Base-by-base conservation (phyloP, 2,797 vertebrate genomes). In the Valencia hispanica region DNA sequence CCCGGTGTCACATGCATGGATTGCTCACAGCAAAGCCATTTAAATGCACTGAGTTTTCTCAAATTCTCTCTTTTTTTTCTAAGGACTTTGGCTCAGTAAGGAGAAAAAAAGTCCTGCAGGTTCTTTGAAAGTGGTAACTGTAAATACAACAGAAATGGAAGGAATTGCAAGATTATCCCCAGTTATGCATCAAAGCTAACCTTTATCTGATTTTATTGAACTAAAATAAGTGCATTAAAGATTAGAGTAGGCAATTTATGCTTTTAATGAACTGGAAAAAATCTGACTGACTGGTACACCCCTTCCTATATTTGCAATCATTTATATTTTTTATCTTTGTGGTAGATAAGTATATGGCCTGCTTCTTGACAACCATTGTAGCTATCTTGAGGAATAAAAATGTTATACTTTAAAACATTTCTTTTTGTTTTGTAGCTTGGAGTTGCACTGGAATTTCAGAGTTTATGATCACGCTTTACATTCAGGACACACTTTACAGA, bases 361-460 rank as follows among this genome's bases (percentile, higher is more conserved):
- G 47, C 27, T 71, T 73, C 79, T 59, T 34, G 70, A 55, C 25
- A 41, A 34, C 4, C 1, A 25, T 20, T 32, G 34, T 75, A 69
- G 77, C 47, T 43, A 50, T 41, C 66, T 89, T 89, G 77, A 69
- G 57, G 87, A 89, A 55, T 43, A 70, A 5, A 20, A 14, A 27
- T 34, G 5, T 5, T 45, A 71, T 1, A 32, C 30, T 34, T 66
- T 66, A 1, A 75, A 17, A 1, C 0, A 9, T 74, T 70, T 71
- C 0, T 72, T 1, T 59, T 68, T 36, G n/a, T 51, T 59, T n/a
- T 27, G 18, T 15, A 59, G 30, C 22, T 32, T 32, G 4, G 20
- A 25, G 20, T 11, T 39, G 36, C 18, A 25, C 11, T 25, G 20
- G 17, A 36, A 18, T 63, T 39, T 17, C 34, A 22, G 20, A 51